Conservation (phyloP, 64 coral and sea anemone genomes). For the Actinia tenebrosa region DNA sequence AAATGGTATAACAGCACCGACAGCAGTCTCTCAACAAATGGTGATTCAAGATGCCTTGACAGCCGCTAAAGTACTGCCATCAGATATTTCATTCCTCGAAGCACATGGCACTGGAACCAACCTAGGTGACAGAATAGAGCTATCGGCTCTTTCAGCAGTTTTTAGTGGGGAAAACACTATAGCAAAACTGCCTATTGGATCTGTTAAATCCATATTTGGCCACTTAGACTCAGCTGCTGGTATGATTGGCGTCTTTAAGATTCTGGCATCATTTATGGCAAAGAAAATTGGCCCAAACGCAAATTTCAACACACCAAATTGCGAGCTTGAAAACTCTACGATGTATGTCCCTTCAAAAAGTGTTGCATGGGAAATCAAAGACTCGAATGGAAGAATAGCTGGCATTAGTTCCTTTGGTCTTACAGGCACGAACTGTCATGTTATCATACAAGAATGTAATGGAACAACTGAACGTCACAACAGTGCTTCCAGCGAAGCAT, state of each 20-base stretch:
- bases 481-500: neutral
- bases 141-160: neutral
- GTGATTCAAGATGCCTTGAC: slow-evolving; percentile 6
- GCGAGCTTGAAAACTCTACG: neutral
- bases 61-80: neutral
- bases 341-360: neutral
- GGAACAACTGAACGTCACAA: neutral
- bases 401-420: neutral
- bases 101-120: slow-evolving; percentile 33
- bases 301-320: slow-evolving; percentile 26
- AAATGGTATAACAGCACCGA: slow-evolving; percentile 18
- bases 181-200: slow-evolving; percentile 12
- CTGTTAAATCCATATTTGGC: slow-evolving; percentile 16
- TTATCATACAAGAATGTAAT: neutral
- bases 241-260: slow-evolving; percentile 14
- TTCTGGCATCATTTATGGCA: neutral
- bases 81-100: slow-evolving; percentile 10
- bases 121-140: slow-evolving; percentile 24
- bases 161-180: neutral
- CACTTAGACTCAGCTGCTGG: slow-evolving; percentile 25
- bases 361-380: neutral
- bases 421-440: neutral
- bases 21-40: neutral
- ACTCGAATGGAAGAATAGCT: neutral
- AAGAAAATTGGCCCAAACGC: neutral